Evolutionary conservation across 2,888 invertebrate species (phyloP).

Genomic region (Loripinus fragilis): DNA sequence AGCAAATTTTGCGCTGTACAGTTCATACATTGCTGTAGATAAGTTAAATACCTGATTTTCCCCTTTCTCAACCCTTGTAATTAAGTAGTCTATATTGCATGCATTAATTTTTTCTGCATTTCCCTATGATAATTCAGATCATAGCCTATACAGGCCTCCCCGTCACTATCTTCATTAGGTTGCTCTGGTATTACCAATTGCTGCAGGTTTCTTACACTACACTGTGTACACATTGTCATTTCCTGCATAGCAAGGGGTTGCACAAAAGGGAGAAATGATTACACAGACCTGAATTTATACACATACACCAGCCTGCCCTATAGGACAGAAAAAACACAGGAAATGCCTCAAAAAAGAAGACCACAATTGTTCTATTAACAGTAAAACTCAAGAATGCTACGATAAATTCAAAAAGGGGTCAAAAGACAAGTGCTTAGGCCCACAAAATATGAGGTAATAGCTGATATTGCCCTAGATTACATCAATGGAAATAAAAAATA

Average conservation of each 20-base stretch:
- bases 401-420: not conserved
- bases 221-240: constrained; percentile 8
- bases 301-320: not conserved
- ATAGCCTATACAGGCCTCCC: not conserved
- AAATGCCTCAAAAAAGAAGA: not conserved
- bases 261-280: not conserved
- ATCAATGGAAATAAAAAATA: too few species aligned
- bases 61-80: not conserved
- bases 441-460: too few species aligned
- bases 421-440: too few species aligned
- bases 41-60: not conserved
- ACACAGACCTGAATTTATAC: not conserved
- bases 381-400: not conserved
- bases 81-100: not conserved
- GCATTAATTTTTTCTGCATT: not conserved
- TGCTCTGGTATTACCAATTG: not conserved
- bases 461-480: too few species aligned
- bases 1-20: not conserved
- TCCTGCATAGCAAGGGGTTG: not conserved
- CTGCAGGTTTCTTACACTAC: constrained; percentile 2
- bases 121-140: not conserved
- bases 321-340: not conserved
- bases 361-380: not conserved
- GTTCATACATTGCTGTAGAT: not conserved
- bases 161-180: not conserved